These are phyloP conservation scores for Phoxinus phoxinus DNA, from an alignment of 2,113 vertebrate genomes.

Conservation along the genomic window DNA sequence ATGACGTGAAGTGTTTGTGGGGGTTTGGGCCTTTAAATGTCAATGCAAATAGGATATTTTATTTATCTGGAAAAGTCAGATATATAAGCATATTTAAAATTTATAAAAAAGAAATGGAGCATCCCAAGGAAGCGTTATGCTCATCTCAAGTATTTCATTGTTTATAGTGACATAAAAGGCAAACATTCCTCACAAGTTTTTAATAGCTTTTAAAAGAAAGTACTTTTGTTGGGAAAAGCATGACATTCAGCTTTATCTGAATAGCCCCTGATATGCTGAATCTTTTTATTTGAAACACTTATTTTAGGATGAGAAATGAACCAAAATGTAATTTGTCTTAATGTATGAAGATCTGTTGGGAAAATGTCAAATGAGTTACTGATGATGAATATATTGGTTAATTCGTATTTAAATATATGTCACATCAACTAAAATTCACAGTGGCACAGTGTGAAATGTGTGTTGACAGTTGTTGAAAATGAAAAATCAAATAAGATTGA, in stretches of 20 bases:
- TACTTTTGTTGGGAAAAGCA: slow-evolving; percentile 10
- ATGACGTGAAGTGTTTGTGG: neutral
- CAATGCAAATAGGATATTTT: neutral
- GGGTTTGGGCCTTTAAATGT: neutral
- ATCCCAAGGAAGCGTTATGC: neutral
- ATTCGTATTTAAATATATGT: neutral
- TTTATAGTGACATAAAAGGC: neutral
- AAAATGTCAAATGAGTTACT: neutral
- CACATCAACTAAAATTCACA: slow-evolving; percentile 8
- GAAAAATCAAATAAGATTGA: neutral
- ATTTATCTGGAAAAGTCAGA: neutral
- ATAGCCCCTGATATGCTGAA: neutral
- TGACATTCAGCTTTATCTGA: neutral
- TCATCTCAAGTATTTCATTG: slow-evolving; percentile 7
- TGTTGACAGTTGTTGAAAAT: neutral
- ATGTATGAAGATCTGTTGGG: neutral
- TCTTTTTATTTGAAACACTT: neutral
- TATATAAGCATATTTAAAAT: neutral
- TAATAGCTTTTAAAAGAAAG: neutral
- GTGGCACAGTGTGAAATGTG: neutral
- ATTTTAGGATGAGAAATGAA: slow-evolving; percentile 11
- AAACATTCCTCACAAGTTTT: neutral
- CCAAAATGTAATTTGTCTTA: slow-evolving; percentile 5
- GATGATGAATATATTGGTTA: slow-evolving; percentile 1
- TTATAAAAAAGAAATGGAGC: neutral